Evolutionary conservation across 2,797 vertebrate species (phyloP), one percentile per base, ranked within the genome.

Genomic region (Linurgus olivaceus): DNA sequence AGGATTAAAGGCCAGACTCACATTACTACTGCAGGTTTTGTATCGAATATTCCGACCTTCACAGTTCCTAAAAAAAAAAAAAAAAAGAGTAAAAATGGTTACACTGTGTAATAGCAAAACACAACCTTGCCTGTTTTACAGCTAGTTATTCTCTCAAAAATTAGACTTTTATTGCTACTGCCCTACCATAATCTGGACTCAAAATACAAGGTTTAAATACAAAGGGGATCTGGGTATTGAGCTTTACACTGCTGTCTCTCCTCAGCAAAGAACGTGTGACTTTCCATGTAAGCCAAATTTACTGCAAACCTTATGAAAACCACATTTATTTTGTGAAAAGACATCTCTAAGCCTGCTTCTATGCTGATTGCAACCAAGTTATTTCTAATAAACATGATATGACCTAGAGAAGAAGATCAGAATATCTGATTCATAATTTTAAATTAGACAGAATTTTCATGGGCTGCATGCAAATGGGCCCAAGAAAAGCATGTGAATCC

Each of bases 21-120:
- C 98, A 42, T 98, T 97, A 97, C 98, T 99, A 96, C 99, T 99
- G 98, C 99, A 99, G 40, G 98, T 99, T 97, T 98, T 98, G 97
- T 99, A 99, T 50, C 99, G 98, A 96, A 99, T 99, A 96, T 99
- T 99, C 96, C 98, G 98, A 78, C 99, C 99, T 95, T 99, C 98
- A 81, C 99, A 99, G 96, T 97, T 99, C 97, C 99, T 99, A 97
- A 83, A 97, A 95, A 93, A 94, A 54, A n/a, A 37, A 96, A 96
- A 93, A 94, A 54, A 21, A 38, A 96, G 79, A 82, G 13, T 59
- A 96, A 55, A 96, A 96, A 91, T 23, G 38, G 47, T 95, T 93
- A 92, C 19, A 57, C 61, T 55, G 58, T 63, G 16, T 58, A 77
- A 57, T 4, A 79, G 37, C 65, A 86, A 91, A 89, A 90, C 58